Evolutionary conservation across 2,113 vertebrate genomes (phyloP).

Genomic region (Paramisgurnus dabryanus): DNA sequence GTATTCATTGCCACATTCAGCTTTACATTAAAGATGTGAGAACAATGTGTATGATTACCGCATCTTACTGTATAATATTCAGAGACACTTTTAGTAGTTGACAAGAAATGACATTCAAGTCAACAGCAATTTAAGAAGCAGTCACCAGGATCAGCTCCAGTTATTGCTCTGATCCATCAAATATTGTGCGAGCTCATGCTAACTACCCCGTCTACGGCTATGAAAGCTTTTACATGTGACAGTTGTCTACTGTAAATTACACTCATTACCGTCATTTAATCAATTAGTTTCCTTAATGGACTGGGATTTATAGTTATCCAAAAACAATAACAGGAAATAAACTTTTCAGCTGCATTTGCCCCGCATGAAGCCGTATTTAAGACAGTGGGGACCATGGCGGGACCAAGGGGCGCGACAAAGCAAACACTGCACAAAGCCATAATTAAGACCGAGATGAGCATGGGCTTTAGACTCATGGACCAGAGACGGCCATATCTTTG

Average conservation of each 20-base stretch:
- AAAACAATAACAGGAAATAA: conserved; percentile 24
- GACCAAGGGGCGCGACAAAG: not conserved
- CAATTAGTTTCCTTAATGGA: conserved; percentile 2
- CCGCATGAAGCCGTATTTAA: not conserved
- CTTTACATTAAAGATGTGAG: not conserved
- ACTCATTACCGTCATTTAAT: conserved; percentile 17
- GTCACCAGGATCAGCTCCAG: conserved; percentile 27
- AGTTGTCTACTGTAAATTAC: no score
- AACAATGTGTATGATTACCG: conserved; percentile 24
- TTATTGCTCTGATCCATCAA: conserved; percentile 35
- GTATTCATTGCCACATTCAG: not conserved
- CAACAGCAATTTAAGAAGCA: conserved; percentile 19
- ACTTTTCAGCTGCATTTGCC: not conserved
- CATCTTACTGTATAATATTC: conserved; percentile 1
- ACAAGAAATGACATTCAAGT: conserved; percentile 25
- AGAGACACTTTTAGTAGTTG: conserved; percentile 16
- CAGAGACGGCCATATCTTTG: not conserved
- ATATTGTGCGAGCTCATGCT: not conserved
- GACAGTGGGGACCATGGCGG: not conserved
- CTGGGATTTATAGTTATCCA: not conserved
- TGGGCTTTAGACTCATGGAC: not conserved
- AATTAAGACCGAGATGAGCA: not conserved
- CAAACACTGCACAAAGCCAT: not conserved
- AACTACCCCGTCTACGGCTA: conserved; percentile 11
- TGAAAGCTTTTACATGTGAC: conserved; percentile 6